These are phyloP conservation scores for Gambusia holbrooki DNA, from an alignment of 2,113 vertebrate species.

Conservation along the genomic window DNA sequence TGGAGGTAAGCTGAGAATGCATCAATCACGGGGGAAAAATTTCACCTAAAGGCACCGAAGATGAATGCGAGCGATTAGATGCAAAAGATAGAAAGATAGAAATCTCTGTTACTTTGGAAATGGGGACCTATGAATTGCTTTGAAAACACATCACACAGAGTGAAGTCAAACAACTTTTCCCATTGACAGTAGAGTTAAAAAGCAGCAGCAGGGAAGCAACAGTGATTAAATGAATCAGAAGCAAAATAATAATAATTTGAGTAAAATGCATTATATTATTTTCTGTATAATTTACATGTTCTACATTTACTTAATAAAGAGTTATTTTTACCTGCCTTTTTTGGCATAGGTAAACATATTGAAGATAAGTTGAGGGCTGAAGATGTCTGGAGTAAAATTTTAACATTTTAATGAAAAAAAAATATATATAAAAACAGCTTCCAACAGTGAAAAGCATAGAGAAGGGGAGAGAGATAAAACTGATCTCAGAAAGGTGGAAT, in stretches of 20 bases:
- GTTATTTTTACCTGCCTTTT: not conserved
- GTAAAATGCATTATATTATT: not conserved
- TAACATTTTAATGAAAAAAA: not conserved
- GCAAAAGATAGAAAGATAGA: slow-evolving; percentile 8
- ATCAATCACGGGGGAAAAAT: slow-evolving; percentile 1
- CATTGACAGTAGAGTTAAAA: not conserved
- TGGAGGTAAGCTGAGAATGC: not conserved
- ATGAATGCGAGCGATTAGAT: not conserved
- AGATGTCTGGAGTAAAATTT: not conserved
- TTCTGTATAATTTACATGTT: not conserved
- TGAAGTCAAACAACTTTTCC: not conserved
- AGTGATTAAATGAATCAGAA: not conserved
- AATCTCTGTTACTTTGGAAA: not conserved
- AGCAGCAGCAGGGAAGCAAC: not conserved
- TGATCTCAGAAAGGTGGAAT: too few species aligned
- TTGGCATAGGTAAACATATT: not conserved
- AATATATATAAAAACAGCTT: too few species aligned
- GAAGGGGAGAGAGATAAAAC: not conserved
- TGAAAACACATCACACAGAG: not conserved
- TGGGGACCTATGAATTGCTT: not conserved
- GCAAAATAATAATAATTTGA: not conserved
- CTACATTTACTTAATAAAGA: not conserved
- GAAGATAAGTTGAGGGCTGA: not conserved
- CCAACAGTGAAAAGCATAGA: not conserved
- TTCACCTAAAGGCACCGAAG: not conserved